Evolutionary conservation across 2,888 invertebrate genomes (phyloP).

Genomic region (Orthonychiurus folsomi): DNA sequence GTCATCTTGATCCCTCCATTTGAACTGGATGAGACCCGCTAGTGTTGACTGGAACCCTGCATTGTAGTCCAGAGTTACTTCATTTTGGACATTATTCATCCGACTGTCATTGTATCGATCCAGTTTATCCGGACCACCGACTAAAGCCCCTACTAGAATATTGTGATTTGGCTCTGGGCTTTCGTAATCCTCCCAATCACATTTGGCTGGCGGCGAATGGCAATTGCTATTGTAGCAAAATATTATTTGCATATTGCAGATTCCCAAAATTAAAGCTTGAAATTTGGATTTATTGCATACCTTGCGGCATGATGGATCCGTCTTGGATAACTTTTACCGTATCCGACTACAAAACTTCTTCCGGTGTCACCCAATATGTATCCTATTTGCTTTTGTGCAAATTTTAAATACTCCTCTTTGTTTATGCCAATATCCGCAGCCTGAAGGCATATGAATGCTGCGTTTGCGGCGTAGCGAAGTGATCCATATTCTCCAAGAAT

Average conservation of each 20-base stretch:
- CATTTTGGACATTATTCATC: slow-evolving; percentile 51
- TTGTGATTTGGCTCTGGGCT: slow-evolving; percentile 49
- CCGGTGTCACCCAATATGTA: slow-evolving; percentile 52
- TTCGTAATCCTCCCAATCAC: slow-evolving; percentile 48
- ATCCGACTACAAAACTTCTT: slow-evolving; percentile 51
- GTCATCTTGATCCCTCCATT: neutral
- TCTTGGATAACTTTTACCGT: slow-evolving; percentile 49
- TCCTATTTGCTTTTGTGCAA: slow-evolving; percentile 51
- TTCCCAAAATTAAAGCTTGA: too few relatives aligned
- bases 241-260: too few relatives aligned
- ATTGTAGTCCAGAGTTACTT: slow-evolving; percentile 52
- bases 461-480: slow-evolving; percentile 30
- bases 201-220: slow-evolving; percentile 47
- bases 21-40: neutral
- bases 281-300: too few relatives aligned
- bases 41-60: slow-evolving; percentile 49
- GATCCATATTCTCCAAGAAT: slow-evolving; percentile 38
- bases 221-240: slow-evolving; percentile 50
- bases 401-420: slow-evolving; percentile 45
- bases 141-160: slow-evolving; percentile 51
- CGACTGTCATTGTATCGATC: slow-evolving; percentile 50
- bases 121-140: slow-evolving; percentile 51
- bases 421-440: slow-evolving; percentile 45
- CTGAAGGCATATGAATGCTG: slow-evolving; percentile 36
- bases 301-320: slow-evolving; percentile 52